phyloP scores from a whole-genome alignment of 2,113 vertebrate genomes.

The Trochalopteron elliotii region DNA sequence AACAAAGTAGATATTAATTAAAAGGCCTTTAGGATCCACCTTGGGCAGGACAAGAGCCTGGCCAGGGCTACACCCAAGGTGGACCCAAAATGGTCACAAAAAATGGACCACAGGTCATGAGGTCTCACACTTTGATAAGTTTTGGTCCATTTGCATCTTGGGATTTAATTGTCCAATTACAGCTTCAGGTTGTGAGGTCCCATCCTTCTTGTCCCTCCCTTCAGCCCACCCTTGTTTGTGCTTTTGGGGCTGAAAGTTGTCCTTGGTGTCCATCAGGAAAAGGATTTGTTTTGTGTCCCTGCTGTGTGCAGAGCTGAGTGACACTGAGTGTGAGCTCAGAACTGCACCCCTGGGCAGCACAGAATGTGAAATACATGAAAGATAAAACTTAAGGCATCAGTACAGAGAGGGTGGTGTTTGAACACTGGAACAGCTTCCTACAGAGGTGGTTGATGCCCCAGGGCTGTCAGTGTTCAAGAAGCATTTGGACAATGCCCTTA shows the following conservation, averaged over 20 bases:
- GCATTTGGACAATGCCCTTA: not conserved
- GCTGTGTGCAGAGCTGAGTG: not conserved
- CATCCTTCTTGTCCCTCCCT: not conserved
- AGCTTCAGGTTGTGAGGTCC: not conserved
- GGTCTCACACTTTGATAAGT: not conserved
- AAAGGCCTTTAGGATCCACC: not conserved
- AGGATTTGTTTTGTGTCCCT: not conserved
- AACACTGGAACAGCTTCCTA: not conserved
- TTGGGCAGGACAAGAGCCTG: not conserved
- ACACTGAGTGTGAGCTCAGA: not conserved
- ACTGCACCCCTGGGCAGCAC: not conserved
- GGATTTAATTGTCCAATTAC: not conserved
- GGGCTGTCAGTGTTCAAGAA: not conserved
- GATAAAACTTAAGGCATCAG: accelerated
- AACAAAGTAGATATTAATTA: not conserved
- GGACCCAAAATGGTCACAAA: not conserved
- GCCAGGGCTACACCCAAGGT: not conserved
- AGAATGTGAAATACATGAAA: not conserved
- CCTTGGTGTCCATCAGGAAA: not conserved
- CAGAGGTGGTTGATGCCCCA: not conserved
- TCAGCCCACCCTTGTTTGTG: not conserved
- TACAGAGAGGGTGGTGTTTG: not conserved
- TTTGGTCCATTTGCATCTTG: not conserved
- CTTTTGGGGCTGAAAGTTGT: not conserved
- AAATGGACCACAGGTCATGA: not conserved